Conservation (phyloP, 2,113 vertebrate species). For the Tylochromis polylepis region DNA sequence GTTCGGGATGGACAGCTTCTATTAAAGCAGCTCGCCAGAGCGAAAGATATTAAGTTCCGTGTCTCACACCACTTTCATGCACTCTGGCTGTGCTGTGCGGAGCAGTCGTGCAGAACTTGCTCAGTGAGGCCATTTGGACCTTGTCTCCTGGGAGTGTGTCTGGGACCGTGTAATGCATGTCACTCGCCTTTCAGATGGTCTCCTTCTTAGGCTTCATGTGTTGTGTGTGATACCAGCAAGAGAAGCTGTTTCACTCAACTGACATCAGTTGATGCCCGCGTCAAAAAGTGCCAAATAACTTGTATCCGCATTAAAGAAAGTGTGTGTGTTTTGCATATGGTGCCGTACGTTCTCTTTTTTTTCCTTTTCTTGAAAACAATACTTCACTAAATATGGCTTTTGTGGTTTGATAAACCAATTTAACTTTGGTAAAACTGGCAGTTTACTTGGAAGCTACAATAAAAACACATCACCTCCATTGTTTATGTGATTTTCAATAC, state of each 20-base stretch:
- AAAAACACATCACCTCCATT: not conserved
- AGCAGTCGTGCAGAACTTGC: slow-evolving; percentile 54
- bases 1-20: slow-evolving; percentile 42
- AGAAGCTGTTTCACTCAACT: not conserved
- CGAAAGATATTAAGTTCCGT: slow-evolving; percentile 42
- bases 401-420: not conserved
- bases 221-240: not conserved
- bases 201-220: not conserved
- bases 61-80: slow-evolving; percentile 49
- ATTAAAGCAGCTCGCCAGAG: slow-evolving; percentile 50
- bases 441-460: not conserved
- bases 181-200: slow-evolving; percentile 1
- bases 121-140: slow-evolving; percentile 43
- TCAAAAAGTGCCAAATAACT: not conserved
- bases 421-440: not conserved
- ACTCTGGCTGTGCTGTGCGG: slow-evolving; percentile 40
- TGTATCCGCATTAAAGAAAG: not conserved
- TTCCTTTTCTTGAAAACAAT: not conserved
- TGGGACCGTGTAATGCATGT: slow-evolving; percentile 23
- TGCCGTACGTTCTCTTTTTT: not conserved
- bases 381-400: not conserved
- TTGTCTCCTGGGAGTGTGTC: slow-evolving; percentile 31
- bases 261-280: not conserved
- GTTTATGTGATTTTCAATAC: not conserved
- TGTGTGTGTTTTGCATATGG: not conserved